Base-by-base conservation (phyloP, 1,140 invertebrate genomes). In the Megalonaias nervosa region DNA sequence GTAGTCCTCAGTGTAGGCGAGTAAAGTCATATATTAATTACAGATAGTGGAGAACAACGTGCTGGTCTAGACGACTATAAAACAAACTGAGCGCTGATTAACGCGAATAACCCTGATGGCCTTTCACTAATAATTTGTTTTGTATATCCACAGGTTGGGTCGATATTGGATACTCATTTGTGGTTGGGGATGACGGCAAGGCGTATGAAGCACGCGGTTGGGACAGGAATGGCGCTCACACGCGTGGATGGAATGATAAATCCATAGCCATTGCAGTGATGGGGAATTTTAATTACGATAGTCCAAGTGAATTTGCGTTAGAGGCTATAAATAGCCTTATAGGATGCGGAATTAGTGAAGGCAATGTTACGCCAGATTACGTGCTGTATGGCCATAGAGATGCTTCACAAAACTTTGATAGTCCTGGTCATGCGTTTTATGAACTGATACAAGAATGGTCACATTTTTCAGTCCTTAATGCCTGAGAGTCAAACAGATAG, bases 221-320 rank as follows among this genome's bases (percentile, higher is more conserved):
- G 84, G 79, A 86, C 71, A 62, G 68, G 62, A 57, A 81, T 23
- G 84, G 84, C n/a, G 81, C 84, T 9, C 84, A 86, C 60, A 81
- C 94, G 9, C 87, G 92, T 15, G 92, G 91, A 64, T 95, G 93
- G 85, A 95, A 96, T 84, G 85, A 84, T 26, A 92, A 93, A 70
- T 93, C 93, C 74, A 92, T 95, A 31, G 21, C 60, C 19, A 66
- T 77, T 60, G 48, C n/a, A 21, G 90, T 95, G 9, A 94, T 96
- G 71, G 95, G 95, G 21, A 23, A 75, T n/a, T 77, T 72, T 48
- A 81, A 71, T 1, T 58, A 60, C 26, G 60, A 65, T 60, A 15
- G 67, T 38, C 81, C 81, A 56, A 78, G 70, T 62, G 55, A 58
- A 14, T 48, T 38, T n/a, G 79, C 79, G 11, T 5, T 82, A 12